Base-by-base conservation (phyloP, 2,113 vertebrate genomes). In the Gobius niger region DNA sequence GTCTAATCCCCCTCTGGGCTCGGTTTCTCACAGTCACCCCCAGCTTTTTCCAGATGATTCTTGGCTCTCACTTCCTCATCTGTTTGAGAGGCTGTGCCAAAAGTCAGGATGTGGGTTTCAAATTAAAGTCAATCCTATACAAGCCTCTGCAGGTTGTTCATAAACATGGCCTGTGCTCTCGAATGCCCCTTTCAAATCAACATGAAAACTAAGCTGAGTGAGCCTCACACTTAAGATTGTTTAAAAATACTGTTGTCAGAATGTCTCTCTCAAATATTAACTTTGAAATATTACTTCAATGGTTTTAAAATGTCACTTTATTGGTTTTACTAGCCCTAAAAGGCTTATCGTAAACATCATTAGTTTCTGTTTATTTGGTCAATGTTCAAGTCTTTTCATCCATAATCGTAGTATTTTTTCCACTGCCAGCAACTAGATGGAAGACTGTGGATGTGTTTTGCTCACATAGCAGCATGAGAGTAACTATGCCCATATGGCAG, bases 61-160 rank as follows among this genome's bases (percentile, higher is more conserved):
- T 47, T 7, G 10, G 57, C 53, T 63, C 15, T 74, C 47, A n/a
- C 65, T 75, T 81, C 76, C 68, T 73, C 68, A 41, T 65, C 13
- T 62, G 11, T 40, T 44, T 68, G 41, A 54, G 56, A 52, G 65
- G 46, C 1, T 4, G 1, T 5, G 60, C 50, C 59, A 76, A 14
- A 16, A 34, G 24, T 34, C 24, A 4, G 56, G 47, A 73, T 72
- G 44, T 72, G 24, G 65, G 70, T 47, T 18, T 75, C 7, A 44
- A 63, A 68, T 73, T 50, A 18, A 57, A 60, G n/a, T 9, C 10
- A 44, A 70, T 81, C 51, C 70, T 47, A 72, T 66, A 75, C 73
- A 19, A 64, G 51, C 44, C 2, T 62, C 57, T 80, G 65, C 49
- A 75, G 24, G 42, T 73, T 16, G 50, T 9, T 2, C 24, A 34